Conservation (phyloP, 2,888 invertebrate genomes). For the Cantharis nigra region DNA sequence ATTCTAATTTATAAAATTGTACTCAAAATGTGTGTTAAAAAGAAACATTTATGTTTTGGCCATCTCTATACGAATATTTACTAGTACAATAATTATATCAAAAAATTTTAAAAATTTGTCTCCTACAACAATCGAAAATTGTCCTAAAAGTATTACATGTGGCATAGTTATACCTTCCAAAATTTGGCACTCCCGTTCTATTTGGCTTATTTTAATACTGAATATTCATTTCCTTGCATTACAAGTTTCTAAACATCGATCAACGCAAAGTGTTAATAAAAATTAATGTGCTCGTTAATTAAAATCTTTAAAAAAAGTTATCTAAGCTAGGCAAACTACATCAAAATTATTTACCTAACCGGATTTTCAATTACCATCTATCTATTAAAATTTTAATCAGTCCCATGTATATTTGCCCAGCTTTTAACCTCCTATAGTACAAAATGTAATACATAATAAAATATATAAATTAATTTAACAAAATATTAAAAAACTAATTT, state of each 20-base stretch:
- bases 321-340: background rate
- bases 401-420: background rate
- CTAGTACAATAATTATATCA: background rate
- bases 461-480: background rate
- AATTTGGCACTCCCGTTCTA: slow-evolving; percentile 1
- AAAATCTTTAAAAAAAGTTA: background rate
- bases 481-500: background rate
- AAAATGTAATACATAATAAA: background rate
- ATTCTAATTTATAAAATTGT: background rate
- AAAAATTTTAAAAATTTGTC: slow-evolving; percentile 1
- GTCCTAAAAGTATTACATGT: background rate
- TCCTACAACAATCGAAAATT: background rate
- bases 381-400: background rate
- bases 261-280: background rate
- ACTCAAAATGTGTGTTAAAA: background rate
- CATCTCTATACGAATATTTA: background rate
- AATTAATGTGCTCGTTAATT: background rate
- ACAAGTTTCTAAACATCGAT: background rate
- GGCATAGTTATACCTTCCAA: background rate
- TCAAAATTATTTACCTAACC: background rate
- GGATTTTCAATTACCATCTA: background rate
- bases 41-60: background rate
- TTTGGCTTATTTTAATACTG: background rate
- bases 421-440: background rate
- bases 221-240: background rate